Percentiles rank a stretch among this genome's conserved stretches.
phyloP scores from a whole-genome alignment of 2,113 vertebrate genomes.

The Theristicus caerulescens region DNA sequence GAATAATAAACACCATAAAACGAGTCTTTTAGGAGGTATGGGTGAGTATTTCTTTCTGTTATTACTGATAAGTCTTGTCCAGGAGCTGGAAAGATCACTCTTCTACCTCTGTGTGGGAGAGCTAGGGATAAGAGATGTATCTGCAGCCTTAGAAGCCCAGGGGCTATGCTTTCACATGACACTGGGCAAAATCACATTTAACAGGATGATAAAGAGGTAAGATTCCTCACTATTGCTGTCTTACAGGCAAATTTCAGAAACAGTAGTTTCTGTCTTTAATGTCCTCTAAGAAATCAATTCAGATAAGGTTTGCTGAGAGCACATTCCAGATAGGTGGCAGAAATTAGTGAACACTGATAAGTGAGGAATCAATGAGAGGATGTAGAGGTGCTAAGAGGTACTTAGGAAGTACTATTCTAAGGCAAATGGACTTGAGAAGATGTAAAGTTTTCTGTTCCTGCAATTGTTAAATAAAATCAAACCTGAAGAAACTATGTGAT shows the following conservation, averaged over 20 bases:
- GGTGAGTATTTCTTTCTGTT: not conserved
- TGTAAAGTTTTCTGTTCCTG: not conserved
- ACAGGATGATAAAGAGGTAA: not conserved
- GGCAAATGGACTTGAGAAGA: not conserved
- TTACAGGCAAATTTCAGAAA: not conserved
- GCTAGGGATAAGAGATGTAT: accelerated
- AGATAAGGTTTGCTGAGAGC: not conserved
- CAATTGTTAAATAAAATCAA: not conserved
- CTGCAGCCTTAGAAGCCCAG: not conserved
- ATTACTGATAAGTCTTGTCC: not conserved
- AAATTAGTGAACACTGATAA: not conserved
- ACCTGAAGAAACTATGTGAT: not conserved
- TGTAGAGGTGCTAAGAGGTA: not conserved
- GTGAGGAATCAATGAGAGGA: not conserved
- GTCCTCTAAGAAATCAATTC: not conserved
- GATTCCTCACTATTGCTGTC: not conserved
- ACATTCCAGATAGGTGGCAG: not conserved
- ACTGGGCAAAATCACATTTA: not conserved
- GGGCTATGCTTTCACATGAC: not conserved
- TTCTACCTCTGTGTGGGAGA: not conserved
- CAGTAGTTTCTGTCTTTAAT: not conserved
- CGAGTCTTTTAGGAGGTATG: not conserved
- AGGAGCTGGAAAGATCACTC: not conserved
- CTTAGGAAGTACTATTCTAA: not conserved
- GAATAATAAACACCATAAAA: not conserved